phyloP scores from a whole-genome alignment of 2,888 invertebrate genomes.

The Bugulina stolonifera region DNA sequence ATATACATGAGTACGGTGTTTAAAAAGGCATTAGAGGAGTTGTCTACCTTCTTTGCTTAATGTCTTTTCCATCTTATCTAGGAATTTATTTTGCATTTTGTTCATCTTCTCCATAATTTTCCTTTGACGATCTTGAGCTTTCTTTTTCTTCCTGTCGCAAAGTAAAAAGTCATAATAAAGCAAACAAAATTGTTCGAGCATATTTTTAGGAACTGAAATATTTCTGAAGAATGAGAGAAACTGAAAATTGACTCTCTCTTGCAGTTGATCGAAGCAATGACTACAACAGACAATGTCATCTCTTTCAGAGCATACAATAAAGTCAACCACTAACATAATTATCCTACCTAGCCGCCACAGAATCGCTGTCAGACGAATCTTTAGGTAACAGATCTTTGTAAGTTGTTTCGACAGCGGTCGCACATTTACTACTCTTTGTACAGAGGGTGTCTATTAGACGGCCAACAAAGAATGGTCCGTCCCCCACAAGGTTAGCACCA shows the following conservation, averaged over 20 bases:
- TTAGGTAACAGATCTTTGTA: slow-evolving; percentile 71
- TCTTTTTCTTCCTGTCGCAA: slow-evolving; percentile 52
- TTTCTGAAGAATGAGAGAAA: no score
- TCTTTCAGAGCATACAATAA: no score
- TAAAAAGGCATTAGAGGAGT: not conserved
- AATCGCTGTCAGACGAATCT: slow-evolving; percentile 29
- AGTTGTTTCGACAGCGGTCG: slow-evolving; percentile 61
- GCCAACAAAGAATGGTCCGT: slow-evolving; percentile 81
- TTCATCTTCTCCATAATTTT: slow-evolving; percentile 90
- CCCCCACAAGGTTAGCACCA: slow-evolving; percentile 61
- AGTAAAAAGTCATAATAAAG: no score
- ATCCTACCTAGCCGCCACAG: not conserved
- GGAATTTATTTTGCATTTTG: slow-evolving; percentile 80
- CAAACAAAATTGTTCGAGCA: no score
- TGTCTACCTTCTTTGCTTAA: slow-evolving; percentile 11
- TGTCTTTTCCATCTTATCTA: slow-evolving; percentile 57
- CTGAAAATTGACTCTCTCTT: no score
- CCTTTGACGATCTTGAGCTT: slow-evolving; percentile 73
- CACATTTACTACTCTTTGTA: slow-evolving; percentile 34
- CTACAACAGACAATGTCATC: no score
- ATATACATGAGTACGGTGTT: no score
- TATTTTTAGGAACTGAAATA: no score
- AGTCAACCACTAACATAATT: no score
- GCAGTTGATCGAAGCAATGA: no score
- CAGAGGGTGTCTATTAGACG: slow-evolving; percentile 65